A percentile compares a stretch with the other conserved stretches of the same genome.
Conservation (phyloP, 2,113 vertebrate genomes). For the Charadrius vociferus region DNA sequence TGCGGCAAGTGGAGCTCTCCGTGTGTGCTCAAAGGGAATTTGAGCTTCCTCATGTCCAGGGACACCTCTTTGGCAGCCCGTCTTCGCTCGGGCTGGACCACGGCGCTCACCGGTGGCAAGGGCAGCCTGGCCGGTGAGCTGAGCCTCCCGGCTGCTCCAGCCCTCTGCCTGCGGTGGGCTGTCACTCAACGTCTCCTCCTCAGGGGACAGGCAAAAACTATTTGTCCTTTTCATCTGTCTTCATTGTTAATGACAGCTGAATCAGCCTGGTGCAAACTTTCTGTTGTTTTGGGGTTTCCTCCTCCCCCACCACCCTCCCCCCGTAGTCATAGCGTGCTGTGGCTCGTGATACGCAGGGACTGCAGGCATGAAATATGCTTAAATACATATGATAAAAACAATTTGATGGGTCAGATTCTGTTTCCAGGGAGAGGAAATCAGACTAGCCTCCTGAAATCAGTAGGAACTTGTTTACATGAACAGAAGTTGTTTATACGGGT, state of each 20-base stretch:
- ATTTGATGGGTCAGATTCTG: background rate
- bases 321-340: background rate
- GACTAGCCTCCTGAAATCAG: background rate
- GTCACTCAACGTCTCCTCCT: background rate
- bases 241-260: background rate
- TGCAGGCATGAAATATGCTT: background rate
- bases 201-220: background rate
- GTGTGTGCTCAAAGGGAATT: background rate
- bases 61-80: background rate
- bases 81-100: background rate
- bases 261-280: conserved; percentile 17
- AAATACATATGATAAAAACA: background rate
- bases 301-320: accelerated
- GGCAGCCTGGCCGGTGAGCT: background rate
- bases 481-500: background rate
- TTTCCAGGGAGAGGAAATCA: background rate
- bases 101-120: background rate
- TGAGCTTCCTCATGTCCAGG: background rate
- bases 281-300: background rate
- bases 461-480: background rate
- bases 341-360: background rate
- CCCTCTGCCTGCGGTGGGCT: background rate
- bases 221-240: background rate
- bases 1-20: background rate
- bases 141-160: background rate